Evolutionary conservation across 2,797 vertebrate species (phyloP).

Genomic region (Intellagama lesueurii): DNA sequence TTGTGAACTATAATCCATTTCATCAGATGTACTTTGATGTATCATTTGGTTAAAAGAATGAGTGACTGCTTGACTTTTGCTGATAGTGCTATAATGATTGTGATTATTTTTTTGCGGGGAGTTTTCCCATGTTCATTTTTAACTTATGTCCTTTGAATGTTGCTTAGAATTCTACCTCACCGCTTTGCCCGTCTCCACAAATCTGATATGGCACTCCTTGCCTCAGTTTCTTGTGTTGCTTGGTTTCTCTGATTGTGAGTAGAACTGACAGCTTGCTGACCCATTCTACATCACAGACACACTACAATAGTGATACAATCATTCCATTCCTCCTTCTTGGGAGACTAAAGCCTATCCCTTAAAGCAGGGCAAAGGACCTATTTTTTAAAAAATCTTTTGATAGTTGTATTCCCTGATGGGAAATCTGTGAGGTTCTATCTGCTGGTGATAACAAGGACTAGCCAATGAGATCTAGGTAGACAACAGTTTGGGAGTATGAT

Average conservation of each 20-base stretch:
- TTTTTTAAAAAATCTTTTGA: no score
- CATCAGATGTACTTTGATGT: not conserved
- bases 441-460: no score
- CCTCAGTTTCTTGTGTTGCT: constrained; percentile 65
- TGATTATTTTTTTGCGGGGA: not conserved
- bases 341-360: no score
- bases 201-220: not conserved
- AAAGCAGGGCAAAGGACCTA: no score
- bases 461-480: no score
- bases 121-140: not conserved
- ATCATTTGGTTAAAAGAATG: not conserved
- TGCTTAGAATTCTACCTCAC: not conserved
- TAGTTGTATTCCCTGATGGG: no score
- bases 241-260: constrained; percentile 69
- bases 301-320: no score
- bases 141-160: not conserved
- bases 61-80: not conserved
- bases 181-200: not conserved
- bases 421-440: no score
- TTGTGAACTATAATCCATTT: not conserved
- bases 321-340: no score
- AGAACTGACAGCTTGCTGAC: constrained; percentile 60
- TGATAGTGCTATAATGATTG: not conserved
- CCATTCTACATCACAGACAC: not conserved
- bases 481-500: not conserved